phyloP scores from a whole-genome alignment of 2,888 invertebrate genomes.

The Hirtodrosophila cameraria region DNA sequence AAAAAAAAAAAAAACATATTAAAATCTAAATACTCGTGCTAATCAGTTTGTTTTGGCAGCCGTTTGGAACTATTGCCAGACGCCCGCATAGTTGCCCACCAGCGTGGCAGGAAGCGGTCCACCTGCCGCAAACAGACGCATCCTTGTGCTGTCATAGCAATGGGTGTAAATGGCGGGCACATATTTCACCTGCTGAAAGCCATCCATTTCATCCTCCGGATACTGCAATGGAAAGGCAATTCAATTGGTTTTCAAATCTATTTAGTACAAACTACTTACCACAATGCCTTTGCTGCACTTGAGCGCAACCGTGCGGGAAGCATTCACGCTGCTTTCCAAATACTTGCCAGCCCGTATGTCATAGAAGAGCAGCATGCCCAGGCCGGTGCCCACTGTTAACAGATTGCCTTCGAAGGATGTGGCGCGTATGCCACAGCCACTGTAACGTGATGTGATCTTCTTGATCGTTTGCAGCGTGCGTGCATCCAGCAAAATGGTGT shows the following conservation, averaged over 20 bases:
- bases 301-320: conserved; percentile 93
- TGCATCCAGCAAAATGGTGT: conserved; percentile 94
- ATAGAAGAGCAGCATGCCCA: conserved; percentile 96
- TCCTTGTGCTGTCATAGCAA: conserved; percentile 96
- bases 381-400: conserved; percentile 96
- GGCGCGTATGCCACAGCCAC: conserved; percentile 96
- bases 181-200: conserved; percentile 93
- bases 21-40: conserved; percentile 46
- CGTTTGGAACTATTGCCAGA: conserved; percentile 90
- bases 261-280: conserved; percentile 85
- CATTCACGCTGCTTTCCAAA: conserved; percentile 94
- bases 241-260: neutral
- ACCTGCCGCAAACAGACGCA: conserved; percentile 96
- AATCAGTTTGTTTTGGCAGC: conserved; percentile 43
- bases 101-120: conserved; percentile 96
- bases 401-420: conserved; percentile 95
- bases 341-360: conserved; percentile 96
- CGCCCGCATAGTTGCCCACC: conserved; percentile 96
- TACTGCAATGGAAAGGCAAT: conserved; percentile 86
- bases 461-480: conserved; percentile 92
- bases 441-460: conserved; percentile 93
- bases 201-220: conserved; percentile 93
- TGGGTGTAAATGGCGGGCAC: conserved; percentile 98
- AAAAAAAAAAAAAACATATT: conserved; percentile 42
- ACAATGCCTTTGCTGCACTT: conserved; percentile 95